Evolutionary conservation across 2,888 invertebrate species (phyloP), one percentile per base, ranked within the genome.

Genomic region (Poecilus cupreus): DNA sequence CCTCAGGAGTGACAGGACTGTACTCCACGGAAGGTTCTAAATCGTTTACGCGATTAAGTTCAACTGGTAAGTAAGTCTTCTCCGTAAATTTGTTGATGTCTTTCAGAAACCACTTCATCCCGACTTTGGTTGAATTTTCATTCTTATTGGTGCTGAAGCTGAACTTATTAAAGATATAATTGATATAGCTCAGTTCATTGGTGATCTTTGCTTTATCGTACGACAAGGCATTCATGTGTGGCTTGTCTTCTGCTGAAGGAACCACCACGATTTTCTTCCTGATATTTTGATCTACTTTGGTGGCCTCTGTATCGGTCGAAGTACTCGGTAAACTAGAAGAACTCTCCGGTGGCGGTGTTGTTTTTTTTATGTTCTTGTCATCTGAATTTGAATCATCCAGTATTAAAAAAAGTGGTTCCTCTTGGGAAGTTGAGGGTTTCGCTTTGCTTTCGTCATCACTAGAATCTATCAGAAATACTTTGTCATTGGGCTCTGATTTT

Each of bases 111-210:
- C 72, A 80, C 39, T 72, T 57, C 39, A 57, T 26, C 3, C 51
- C 64, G 4, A 18, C 5, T 32, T 26, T 39, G 26, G 26, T 16
- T 16, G 32, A 0, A 32, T 3, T 32, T 6, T 32, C 32, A 11
- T 32, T 70, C 2, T n/a, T 13, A 5, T 13, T 8, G 13, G 6
- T 43, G 6, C 10, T 26, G 22, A 32, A 80, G 16, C 6, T 70
- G 39, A 72, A 80, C 57, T 80, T 80, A 20, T 72, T 80, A 39
- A 72, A 72, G 16, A 80, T 57, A 24, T 80, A 80, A 22, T 80
- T 80, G 5, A 80, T 39, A n/a, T 54, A 80, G 22, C 57, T 70
- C 6, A 26, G 16, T 72, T 80, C 80, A 26, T 80, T 72, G 2
- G 70, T 80, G 22, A 72, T 80, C 43, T 80, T 80, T 13, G 37